Evolutionary conservation across 2,888 invertebrate genomes (phyloP).

Genomic region (Anarsia innoxiella): DNA sequence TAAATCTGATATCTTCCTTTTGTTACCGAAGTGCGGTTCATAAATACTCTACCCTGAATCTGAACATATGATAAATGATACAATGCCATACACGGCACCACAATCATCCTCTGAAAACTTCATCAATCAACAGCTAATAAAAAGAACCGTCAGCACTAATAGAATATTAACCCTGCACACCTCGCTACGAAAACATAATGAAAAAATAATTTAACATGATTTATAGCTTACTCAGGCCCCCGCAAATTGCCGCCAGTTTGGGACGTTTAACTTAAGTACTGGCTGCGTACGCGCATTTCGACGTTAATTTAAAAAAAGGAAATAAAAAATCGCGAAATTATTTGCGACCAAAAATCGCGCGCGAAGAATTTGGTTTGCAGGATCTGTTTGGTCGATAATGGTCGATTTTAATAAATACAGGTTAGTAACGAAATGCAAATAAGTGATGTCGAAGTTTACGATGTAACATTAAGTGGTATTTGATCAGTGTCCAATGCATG

Average conservation of each 20-base stretch:
- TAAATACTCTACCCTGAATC: too few relatives aligned
- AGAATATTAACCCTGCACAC: slow-evolving; percentile 52
- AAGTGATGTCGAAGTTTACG: slow-evolving; percentile 38
- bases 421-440: slow-evolving; percentile 40
- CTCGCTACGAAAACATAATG: slow-evolving; percentile 42
- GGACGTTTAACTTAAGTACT: slow-evolving; percentile 70
- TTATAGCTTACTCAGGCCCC: slow-evolving; percentile 69
- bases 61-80: slow-evolving; percentile 1
- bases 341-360: slow-evolving; percentile 39
- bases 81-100: slow-evolving; percentile 1
- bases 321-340: slow-evolving; percentile 27
- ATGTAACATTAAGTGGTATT: slow-evolving; percentile 48
- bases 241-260: slow-evolving; percentile 67
- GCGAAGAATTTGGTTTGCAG: slow-evolving; percentile 27
- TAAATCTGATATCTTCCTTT: too few relatives aligned
- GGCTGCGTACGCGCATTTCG: slow-evolving; percentile 50
- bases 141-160: slow-evolving; percentile 43
- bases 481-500: slow-evolving; percentile 39
- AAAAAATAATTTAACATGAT: slow-evolving; percentile 71
- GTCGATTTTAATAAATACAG: slow-evolving; percentile 52
- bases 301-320: slow-evolving; percentile 39
- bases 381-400: slow-evolving; percentile 31
- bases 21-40: too few relatives aligned
- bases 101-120: slow-evolving; percentile 9
- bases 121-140: slow-evolving; percentile 32